Base-by-base conservation (phyloP, 2,888 invertebrate genomes). In the Muschampia plurimacula region DNA sequence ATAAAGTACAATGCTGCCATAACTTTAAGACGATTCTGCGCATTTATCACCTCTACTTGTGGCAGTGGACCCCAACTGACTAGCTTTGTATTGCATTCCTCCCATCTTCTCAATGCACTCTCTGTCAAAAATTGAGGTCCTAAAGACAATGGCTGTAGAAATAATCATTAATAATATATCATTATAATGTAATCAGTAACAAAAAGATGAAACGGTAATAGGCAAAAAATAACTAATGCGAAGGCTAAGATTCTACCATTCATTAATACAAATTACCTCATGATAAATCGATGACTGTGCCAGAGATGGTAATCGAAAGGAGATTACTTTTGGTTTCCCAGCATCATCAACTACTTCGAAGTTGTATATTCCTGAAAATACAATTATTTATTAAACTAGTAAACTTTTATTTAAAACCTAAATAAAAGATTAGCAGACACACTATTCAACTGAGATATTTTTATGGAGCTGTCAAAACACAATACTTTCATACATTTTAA, bases 261-360 rank as follows among this genome's bases (percentile, higher is more conserved):
- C 36, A 67, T 44, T 57, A 57, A n/a, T 28, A 67, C n/a, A 44
- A 64, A 13, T 74, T 84, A 96, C 97, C 95, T 99, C 99, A 90
- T 99, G 99, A 91, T 98, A 99, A 83, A 99, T 97, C 60, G 99
- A 99, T 75, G 98, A 96, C 89, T 98, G 98, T 36, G 98, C 98
- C 83, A 99, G 94, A 41, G 98, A 97, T 68, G 99, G 99, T 87
- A 99, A 95, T 81, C 98, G 96, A 89, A 98, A 98, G 67, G 97
- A 97, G 74, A 97, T 96, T 66, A 97, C 96, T 90, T 96, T 97
- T 66, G 98, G 97, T 86, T 97, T 97, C 32, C 98, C 98, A 90
- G 96, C 96, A 84, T 97, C 96, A 93, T 97, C 97, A 73, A 98
- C 97, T 59, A 22, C 22, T 95, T 99, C 99, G 87, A 97, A 96